Evolutionary conservation across 1,140 invertebrate genomes (phyloP).

Genomic region (Brachionus calyciflorus): DNA sequence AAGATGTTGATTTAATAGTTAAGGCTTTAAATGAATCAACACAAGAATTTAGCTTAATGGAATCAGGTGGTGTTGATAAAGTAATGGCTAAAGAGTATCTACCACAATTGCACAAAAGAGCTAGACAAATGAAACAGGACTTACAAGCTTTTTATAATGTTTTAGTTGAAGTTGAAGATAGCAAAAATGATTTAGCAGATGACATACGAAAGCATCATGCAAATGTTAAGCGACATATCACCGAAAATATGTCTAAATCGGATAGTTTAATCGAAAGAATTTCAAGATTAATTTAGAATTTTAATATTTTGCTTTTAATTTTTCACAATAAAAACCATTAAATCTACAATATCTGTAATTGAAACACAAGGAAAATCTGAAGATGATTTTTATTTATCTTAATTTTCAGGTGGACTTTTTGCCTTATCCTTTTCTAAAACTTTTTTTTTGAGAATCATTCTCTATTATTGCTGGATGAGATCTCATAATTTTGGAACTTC

Average conservation of each 20-base stretch:
- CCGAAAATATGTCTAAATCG: background rate
- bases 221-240: constrained; percentile 5
- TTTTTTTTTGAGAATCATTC: no score
- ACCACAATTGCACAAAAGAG: constrained; percentile 21
- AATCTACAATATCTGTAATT: no score
- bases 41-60: background rate
- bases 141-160: constrained; percentile 18
- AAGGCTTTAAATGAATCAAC: constrained; percentile 11
- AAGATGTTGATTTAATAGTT: constrained; percentile 37
- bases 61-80: background rate
- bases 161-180: constrained; percentile 10
- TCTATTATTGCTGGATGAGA: no score
- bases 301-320: no score
- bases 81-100: constrained; percentile 42
- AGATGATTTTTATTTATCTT: no score
- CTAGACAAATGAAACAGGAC: background rate
- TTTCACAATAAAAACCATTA: no score
- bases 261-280: background rate
- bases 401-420: no score
- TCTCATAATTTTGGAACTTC: no score
- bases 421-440: no score
- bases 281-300: constrained; percentile 9
- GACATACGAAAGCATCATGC: background rate
- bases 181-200: background rate
- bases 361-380: no score